A percentile compares a stretch with the other conserved stretches of the same genome.
Evolutionary conservation across 30 jellyfish, hydroid and myxozoan species (phyloP).

Genomic region (Rhopilema esculentum): DNA sequence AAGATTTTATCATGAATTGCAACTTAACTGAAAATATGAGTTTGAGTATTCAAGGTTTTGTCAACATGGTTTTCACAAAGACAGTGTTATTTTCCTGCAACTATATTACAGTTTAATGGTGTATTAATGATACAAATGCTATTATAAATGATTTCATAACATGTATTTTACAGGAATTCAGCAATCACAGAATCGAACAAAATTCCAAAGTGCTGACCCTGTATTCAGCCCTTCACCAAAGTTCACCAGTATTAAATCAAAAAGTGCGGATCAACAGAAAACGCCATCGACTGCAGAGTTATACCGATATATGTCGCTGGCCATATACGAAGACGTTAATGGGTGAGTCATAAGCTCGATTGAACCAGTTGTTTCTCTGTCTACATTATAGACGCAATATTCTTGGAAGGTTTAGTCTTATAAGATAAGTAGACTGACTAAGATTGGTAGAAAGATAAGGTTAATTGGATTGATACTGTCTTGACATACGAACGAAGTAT

Average conservation of each 20-base stretch:
- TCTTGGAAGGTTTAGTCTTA: too few relatives aligned
- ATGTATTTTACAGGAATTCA: neutral
- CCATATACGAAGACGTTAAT: constrained; percentile 52
- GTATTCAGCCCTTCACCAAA: constrained; percentile 90
- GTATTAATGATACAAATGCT: neutral
- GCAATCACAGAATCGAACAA: constrained; percentile 30
- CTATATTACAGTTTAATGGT: too few relatives aligned
- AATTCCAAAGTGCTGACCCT: constrained; percentile 63
- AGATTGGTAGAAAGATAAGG: too few relatives aligned
- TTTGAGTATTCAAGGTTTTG: too few relatives aligned
- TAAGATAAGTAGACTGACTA: too few relatives aligned
- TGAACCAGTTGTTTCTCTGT: neutral
- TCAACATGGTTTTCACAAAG: too few relatives aligned
- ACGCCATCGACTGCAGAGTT: constrained; percentile 93
- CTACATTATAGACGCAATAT: too few relatives aligned
- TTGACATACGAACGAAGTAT: too few relatives aligned
- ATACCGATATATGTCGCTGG: constrained; percentile 86
- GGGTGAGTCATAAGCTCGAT: constrained; percentile 31
- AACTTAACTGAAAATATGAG: too few relatives aligned
- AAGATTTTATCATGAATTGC: too few relatives aligned
- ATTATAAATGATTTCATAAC: neutral
- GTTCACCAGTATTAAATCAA: neutral
- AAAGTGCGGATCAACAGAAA: constrained; percentile 12
- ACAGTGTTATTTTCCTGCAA: neutral
- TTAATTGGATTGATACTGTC: too few relatives aligned